A percentile compares a stretch with the other conserved stretches of the same genome.
phyloP scores from a whole-genome alignment of 2,797 vertebrate species.

The Megaceryle alcyon region DNA sequence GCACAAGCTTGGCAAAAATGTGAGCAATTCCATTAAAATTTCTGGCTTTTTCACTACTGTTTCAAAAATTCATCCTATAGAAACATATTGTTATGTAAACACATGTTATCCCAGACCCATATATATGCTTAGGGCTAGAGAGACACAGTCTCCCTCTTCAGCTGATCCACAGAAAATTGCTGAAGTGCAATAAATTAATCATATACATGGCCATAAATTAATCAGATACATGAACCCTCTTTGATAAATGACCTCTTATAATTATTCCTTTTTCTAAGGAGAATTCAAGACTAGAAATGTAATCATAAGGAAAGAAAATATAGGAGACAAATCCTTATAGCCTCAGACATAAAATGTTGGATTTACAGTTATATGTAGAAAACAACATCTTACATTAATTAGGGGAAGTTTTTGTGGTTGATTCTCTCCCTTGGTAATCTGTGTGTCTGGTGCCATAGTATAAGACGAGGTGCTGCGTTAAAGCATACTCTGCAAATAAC shows the following conservation, averaged over 20 bases:
- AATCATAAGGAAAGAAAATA: background rate
- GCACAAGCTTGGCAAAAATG: background rate
- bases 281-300: background rate
- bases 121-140: background rate
- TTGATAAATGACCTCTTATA: constrained; percentile 20
- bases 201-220: constrained; percentile 19
- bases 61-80: background rate
- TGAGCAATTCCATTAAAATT: background rate
- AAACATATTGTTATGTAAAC: background rate
- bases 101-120: background rate
- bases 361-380: background rate
- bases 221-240: constrained; percentile 11
- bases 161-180: background rate
- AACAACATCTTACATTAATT: background rate
- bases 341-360: background rate
- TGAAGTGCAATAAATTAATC: constrained; percentile 29
- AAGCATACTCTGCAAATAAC: fast-evolving
- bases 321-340: background rate
- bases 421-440: background rate
- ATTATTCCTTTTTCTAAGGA: constrained; percentile 18
- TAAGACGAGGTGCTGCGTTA: background rate
- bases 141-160: background rate
- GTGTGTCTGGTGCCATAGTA: fast-evolving
- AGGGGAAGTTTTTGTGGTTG: background rate
- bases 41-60: background rate